A percentile compares a stretch with the other conserved stretches of the same genome.
Conservation (phyloP, 2,888 invertebrate genomes). For the Branchipolynoe longqiensis region DNA sequence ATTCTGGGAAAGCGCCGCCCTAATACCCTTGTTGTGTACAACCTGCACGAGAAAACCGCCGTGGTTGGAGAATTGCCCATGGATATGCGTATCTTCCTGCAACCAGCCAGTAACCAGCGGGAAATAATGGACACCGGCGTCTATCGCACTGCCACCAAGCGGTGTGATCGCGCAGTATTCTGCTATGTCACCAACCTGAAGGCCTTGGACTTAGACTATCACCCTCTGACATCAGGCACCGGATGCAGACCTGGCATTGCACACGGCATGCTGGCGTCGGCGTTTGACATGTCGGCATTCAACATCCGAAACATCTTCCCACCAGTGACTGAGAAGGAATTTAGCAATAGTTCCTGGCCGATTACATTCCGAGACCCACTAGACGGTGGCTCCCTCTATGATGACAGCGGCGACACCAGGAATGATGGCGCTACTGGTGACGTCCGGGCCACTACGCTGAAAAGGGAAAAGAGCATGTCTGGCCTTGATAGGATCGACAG, state of each 20-base stretch:
- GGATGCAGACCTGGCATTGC: not conserved
- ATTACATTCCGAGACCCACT: constrained; percentile 23
- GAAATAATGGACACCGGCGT: not conserved
- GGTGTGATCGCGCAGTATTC: constrained; percentile 4
- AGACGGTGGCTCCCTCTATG: not conserved
- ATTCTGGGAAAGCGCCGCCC: constrained; percentile 28
- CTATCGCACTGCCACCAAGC: constrained; percentile 1
- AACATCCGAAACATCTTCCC: constrained; percentile 13
- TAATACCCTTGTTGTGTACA: constrained; percentile 21
- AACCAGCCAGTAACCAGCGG: constrained; percentile 2
- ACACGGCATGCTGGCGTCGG: constrained; percentile 8
- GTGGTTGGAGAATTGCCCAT: constrained; percentile 42
- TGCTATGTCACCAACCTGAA: constrained; percentile 48
- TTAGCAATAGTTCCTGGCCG: not conserved
- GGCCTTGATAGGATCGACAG: not conserved
- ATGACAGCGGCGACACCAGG: not conserved
- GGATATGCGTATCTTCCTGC: not conserved
- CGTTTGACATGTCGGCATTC: constrained; percentile 17
- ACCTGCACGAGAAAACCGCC: not conserved
- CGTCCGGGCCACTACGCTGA: not conserved
- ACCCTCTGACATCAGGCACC: not conserved
- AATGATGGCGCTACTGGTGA: not conserved
- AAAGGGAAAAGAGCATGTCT: constrained; percentile 9
- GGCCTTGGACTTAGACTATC: constrained; percentile 4
- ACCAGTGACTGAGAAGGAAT: not conserved